Evolutionary conservation across 2,113 vertebrate genomes (phyloP).

Genomic region (Camelus dromedarius): DNA sequence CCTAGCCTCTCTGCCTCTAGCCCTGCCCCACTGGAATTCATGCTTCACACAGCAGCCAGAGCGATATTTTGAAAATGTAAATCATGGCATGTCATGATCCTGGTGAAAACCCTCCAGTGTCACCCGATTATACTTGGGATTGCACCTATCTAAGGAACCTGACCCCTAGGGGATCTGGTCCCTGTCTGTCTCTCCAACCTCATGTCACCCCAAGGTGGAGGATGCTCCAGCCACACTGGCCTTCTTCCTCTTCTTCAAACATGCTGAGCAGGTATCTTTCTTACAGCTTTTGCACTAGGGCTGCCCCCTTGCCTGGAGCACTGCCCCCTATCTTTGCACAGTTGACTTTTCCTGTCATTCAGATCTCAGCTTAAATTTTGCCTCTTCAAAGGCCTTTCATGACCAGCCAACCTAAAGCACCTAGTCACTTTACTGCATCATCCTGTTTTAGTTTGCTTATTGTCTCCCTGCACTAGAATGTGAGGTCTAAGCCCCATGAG

Average conservation of each 20-base stretch:
- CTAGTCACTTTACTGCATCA: background rate
- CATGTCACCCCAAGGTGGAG: background rate
- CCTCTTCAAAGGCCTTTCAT: slow-evolving; percentile 14
- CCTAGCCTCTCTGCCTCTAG: background rate
- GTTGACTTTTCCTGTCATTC: slow-evolving; percentile 22
- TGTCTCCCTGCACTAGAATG: background rate
- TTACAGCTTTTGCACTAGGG: background rate
- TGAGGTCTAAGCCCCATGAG: background rate
- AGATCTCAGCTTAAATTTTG: slow-evolving; percentile 18
- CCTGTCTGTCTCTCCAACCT: background rate
- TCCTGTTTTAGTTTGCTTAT: background rate
- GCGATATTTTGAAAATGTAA: slow-evolving; percentile 26
- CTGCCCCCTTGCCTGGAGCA: background rate
- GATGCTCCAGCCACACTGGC: background rate
- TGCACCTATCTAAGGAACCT: background rate
- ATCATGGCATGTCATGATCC: slow-evolving; percentile 1
- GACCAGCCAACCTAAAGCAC: background rate
- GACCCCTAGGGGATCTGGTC: background rate
- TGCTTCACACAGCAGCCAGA: slow-evolving; percentile 4
- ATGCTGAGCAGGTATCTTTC: background rate
- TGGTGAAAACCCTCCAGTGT: slow-evolving; percentile 20
- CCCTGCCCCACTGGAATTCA: background rate
- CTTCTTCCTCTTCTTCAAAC: background rate
- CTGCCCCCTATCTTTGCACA: background rate
- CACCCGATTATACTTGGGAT: background rate